phyloP scores from a whole-genome alignment of 2,888 invertebrate genomes.

The Synanthedon formicaeformis region DNA sequence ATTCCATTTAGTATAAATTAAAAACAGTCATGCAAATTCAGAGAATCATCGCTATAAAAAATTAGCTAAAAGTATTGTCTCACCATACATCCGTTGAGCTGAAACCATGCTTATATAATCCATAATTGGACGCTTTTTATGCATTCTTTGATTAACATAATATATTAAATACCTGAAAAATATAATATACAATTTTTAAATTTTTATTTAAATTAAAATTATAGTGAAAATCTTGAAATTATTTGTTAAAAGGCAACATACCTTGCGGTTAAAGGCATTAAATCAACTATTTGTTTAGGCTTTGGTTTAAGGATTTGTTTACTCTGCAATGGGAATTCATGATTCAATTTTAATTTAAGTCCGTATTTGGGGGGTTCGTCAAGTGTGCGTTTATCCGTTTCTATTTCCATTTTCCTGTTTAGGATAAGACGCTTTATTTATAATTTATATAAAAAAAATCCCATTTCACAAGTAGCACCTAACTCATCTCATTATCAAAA shows the following conservation, averaged over 20 bases:
- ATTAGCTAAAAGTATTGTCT: conserved; percentile 14
- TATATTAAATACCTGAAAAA: conserved; percentile 78
- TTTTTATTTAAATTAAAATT: not conserved
- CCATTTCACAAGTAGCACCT: no score
- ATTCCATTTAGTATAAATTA: no score
- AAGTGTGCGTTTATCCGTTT: conserved; percentile 18
- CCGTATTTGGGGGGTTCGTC: conserved; percentile 74
- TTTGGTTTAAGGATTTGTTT: conserved; percentile 75
- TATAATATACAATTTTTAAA: not conserved
- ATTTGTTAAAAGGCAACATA: conserved; percentile 22
- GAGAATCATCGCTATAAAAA: not conserved
- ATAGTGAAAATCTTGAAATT: not conserved
- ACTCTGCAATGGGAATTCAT: conserved; percentile 80
- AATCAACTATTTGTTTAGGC: conserved; percentile 75
- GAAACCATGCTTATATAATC: conserved; percentile 79
- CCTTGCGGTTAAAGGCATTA: conserved; percentile 81
- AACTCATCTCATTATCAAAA: no score
- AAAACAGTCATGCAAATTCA: no score
- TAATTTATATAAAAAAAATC: no score
- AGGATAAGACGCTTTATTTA: no score
- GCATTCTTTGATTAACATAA: conserved; percentile 73
- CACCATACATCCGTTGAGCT: conserved; percentile 88
- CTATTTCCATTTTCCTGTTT: conserved; percentile 5
- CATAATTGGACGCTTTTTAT: conserved; percentile 80
- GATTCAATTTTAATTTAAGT: conserved; percentile 79